Conservation (phyloP, 2,888 invertebrate genomes). For the Nudaria mundana region DNA sequence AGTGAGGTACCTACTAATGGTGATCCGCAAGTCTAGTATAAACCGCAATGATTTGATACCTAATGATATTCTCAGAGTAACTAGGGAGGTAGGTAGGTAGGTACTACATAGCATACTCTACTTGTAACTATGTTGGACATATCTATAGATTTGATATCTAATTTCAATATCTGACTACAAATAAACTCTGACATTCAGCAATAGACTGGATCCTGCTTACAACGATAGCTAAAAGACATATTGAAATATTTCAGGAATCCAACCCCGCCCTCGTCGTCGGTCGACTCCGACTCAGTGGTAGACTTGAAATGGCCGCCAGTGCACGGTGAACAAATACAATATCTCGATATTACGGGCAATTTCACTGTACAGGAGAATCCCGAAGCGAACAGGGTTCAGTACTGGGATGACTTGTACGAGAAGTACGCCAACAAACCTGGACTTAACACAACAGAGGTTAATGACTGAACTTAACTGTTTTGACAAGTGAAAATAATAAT, state of each 20-base stretch:
- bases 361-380: constrained; percentile 76
- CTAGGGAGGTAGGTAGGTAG: too few species aligned
- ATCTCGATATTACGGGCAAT: constrained; percentile 79
- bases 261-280: constrained; percentile 77
- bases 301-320: constrained; percentile 79
- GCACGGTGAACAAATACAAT: constrained; percentile 55
- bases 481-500: constrained; percentile 15
- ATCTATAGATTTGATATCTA: too few species aligned
- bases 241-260: constrained; percentile 75
- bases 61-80: too few species aligned
- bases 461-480: constrained; percentile 11
- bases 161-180: too few species aligned
- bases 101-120: too few species aligned
- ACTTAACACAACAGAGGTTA: constrained; percentile 21
- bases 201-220: too few species aligned
- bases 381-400: constrained; percentile 74
- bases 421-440: constrained; percentile 43
- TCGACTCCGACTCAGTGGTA: constrained; percentile 69
- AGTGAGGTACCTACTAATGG: too few species aligned
- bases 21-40: too few species aligned
- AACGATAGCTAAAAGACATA: too few species aligned
- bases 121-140: too few species aligned
- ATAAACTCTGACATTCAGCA: too few species aligned
- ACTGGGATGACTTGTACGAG: constrained; percentile 80
- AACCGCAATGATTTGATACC: too few species aligned